Evolutionary conservation across 2,797 vertebrate species (phyloP).

Genomic region (Mionectes olivaceus): DNA sequence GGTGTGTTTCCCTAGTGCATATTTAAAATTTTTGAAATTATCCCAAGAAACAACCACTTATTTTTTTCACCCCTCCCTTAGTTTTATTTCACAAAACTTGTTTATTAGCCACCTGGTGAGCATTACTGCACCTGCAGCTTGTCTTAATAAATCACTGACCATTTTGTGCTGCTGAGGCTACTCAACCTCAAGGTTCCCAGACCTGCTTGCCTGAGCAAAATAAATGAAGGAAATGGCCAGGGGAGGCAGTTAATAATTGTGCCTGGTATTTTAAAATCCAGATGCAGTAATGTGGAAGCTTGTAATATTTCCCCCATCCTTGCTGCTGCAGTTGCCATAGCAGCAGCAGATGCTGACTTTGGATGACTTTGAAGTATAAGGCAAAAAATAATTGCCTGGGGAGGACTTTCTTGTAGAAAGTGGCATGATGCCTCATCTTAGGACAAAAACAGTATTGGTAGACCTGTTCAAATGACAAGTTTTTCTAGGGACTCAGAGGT

Average conservation of each 20-base stretch:
- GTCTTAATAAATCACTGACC: constrained; percentile 62
- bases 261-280: constrained; percentile 14
- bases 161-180: constrained; percentile 14
- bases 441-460: background rate
- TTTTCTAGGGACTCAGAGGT: background rate
- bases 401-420: background rate
- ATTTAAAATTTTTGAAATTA: constrained; percentile 52
- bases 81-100: constrained; percentile 9
- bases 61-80: background rate
- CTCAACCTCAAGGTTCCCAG: constrained; percentile 9
- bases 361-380: background rate
- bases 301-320: background rate
- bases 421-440: background rate
- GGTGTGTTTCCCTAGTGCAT: background rate
- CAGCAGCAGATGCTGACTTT: constrained; percentile 17
- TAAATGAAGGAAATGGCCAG: constrained; percentile 28
- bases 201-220: constrained; percentile 13
- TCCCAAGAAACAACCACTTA: constrained; percentile 10
- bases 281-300: background rate
- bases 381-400: background rate
- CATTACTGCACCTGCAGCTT: constrained; percentile 11
- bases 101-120: constrained; percentile 54
- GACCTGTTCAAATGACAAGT: background rate
- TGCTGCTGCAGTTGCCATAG: constrained; percentile 32
- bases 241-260: constrained; percentile 21